A percentile compares a stretch with the other conserved stretches of the same genome.
These are phyloP conservation scores for Amphibalanus amphitrite DNA, from an alignment of 1,140 invertebrate species.

Conservation along the genomic window DNA sequence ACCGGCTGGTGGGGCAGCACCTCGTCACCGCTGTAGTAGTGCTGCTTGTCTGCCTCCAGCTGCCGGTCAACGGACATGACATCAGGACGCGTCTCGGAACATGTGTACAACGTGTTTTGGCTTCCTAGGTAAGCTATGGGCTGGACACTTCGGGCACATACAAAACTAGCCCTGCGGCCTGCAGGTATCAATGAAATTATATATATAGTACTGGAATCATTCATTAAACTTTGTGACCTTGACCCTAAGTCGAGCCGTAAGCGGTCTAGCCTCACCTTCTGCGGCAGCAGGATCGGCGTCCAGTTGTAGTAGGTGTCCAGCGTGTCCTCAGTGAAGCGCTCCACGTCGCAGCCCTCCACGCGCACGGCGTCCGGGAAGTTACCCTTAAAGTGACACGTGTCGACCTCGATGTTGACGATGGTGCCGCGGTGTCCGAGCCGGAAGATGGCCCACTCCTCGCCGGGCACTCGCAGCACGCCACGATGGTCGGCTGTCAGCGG, in stretches of 20 bases:
- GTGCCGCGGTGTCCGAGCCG: slow-evolving; percentile 36
- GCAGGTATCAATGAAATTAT: no score
- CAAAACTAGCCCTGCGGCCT: no score
- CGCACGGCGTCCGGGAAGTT: slow-evolving; percentile 44
- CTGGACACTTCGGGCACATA: no score
- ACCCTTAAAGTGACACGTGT: slow-evolving; percentile 47
- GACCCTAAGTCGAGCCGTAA: no score
- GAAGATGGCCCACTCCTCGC: slow-evolving; percentile 44
- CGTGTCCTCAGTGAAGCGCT: slow-evolving; percentile 21
- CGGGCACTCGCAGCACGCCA: slow-evolving; percentile 37
- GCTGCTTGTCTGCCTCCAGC: slow-evolving; percentile 23
- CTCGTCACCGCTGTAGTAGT: slow-evolving; percentile 18
- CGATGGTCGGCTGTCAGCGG: slow-evolving; percentile 26
- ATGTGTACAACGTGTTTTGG: no score
- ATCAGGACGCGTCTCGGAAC: no score
- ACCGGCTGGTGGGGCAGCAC: slow-evolving; percentile 20
- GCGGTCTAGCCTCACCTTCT: no score
- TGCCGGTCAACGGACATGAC: slow-evolving; percentile 14
- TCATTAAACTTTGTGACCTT: no score
- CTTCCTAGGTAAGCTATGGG: no score
- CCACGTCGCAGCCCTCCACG: slow-evolving; percentile 35
- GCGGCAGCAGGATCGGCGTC: slow-evolving; percentile 31
- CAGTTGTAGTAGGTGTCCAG: slow-evolving; percentile 23
- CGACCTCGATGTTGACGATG: slow-evolving; percentile 36
- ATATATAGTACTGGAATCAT: no score